Conservation (phyloP, 2,113 vertebrate species). For the Vanacampus margaritifer region DNA sequence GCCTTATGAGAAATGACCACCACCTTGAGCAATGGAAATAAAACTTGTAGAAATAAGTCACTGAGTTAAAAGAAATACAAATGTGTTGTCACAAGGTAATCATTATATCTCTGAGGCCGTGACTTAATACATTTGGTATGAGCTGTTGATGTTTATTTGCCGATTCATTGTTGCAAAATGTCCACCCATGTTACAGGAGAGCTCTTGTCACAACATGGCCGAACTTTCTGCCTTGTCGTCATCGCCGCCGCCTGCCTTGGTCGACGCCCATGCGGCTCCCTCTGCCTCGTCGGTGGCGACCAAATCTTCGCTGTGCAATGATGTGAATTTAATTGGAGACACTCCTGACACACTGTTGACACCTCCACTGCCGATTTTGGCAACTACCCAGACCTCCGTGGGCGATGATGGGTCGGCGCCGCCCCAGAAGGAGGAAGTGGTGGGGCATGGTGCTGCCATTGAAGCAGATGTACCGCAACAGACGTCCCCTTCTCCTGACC, state of each 20-base stretch:
- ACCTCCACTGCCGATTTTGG: conserved; percentile 12
- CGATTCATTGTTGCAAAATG: neutral
- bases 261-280: conserved; percentile 51
- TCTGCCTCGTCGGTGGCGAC: conserved; percentile 53
- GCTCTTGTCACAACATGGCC: conserved; percentile 66
- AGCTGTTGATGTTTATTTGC: neutral
- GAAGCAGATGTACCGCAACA: conserved; percentile 24
- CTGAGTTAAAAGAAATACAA: neutral
- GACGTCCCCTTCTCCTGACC: conserved; percentile 41
- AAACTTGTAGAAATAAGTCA: too few relatives aligned
- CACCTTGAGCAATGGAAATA: neutral
- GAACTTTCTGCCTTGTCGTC: conserved; percentile 69
- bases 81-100: neutral
- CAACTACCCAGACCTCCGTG: conserved; percentile 6
- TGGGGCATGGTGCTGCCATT: conserved; percentile 14
- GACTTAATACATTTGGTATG: neutral
- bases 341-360: conserved; percentile 3
- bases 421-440: conserved; percentile 23
- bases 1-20: neutral
- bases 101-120: neutral
- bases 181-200: conserved; percentile 25
- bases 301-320: conserved; percentile 53
- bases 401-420: conserved; percentile 4
- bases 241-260: conserved; percentile 60
- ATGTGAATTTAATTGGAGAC: conserved; percentile 48